Conservation (phyloP, 2,888 invertebrate genomes). For the Drosophila imparisetae region DNA sequence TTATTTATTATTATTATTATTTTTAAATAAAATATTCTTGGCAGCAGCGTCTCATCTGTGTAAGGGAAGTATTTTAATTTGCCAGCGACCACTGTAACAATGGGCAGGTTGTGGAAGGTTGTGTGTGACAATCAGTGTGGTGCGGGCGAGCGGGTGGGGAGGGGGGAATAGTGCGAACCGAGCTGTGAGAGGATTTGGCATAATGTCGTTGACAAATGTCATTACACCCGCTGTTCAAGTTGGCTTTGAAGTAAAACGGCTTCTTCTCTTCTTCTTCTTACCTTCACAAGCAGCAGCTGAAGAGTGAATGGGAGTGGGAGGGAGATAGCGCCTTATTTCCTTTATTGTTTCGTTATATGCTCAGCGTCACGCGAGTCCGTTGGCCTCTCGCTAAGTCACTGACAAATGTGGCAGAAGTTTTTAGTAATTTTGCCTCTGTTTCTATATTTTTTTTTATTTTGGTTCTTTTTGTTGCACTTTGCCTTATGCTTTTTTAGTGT, state of each 20-base stretch:
- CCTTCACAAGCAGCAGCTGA: conserved; percentile 25
- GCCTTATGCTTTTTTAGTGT: conserved; percentile 38
- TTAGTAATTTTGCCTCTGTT: conserved; percentile 33
- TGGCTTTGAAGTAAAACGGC: conserved; percentile 61
- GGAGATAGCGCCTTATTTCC: conserved; percentile 2
- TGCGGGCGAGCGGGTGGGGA: background rate
- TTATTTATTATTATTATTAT: too few relatives aligned
- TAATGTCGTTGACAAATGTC: conserved; percentile 73
- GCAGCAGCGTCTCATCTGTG: background rate
- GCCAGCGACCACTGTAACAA: conserved; percentile 5
- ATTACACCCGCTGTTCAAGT: conserved; percentile 71
- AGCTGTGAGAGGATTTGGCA: conserved; percentile 37
- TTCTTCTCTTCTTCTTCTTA: conserved; percentile 36
- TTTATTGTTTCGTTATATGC: conserved; percentile 41
- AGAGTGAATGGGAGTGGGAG: background rate
- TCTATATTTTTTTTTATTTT: conserved; percentile 33
- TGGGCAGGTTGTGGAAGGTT: background rate
- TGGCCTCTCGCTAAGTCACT: conserved; percentile 60
- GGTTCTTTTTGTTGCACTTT: conserved; percentile 48
- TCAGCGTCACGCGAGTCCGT: conserved; percentile 72
- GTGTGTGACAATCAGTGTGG: background rate
- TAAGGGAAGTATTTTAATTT: background rate
- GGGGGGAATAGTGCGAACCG: conserved; percentile 15
- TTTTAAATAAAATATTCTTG: background rate
- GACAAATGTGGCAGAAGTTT: conserved; percentile 68